Base-by-base conservation (phyloP, 92 coral and sea anemone species). In the Palythoa caribaeorum region DNA sequence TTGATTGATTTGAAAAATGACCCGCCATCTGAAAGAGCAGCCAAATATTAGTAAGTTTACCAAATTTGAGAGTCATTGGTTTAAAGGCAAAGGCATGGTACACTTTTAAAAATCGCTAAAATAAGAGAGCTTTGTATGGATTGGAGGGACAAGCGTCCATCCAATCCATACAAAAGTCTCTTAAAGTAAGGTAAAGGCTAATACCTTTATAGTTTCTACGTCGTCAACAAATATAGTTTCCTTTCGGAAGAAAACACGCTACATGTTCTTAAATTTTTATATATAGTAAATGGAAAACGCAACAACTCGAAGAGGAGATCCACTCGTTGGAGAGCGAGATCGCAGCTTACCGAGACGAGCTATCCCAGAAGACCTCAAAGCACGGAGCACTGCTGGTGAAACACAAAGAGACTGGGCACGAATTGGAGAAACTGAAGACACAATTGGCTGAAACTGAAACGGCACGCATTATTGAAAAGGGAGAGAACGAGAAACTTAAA, bases 401-500 rank as follows among this genome's bases (percentile, higher is more conserved):
- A 17, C 93, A 80, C 15, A 85, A 87, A 9, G 90, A 90, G 71
- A 65, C 55, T 38, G 73, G 73, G 53, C 78, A 65, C 16, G 93
- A 90, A 14, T 6, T 90, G 57, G 84, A 80, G 20, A 81, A 48
- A 28, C 70, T 87, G 88, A 73, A 70, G 81, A 66, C 36, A 15
- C 88, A 87, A 53, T 70, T 87, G 0, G 70, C 66, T 51, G 93
- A 86, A 62, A 35, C 80, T 6, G 93, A 90, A 79, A 80, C 90
- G 2, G 78, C 84, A n/a, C 79, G 83, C 68, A 63, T 87, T 51
- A 14, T 63, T 9, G 90, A 87, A 35, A 90, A 60, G 68, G 88
- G 79, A 1, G 88, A 90, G 79, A 87, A 74, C 51, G 93, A 90
- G 80, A 87, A 62, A 47, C 63, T 90, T 12, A 87, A 77, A 78